Percentiles rank a stretch among this genome's conserved stretches.
Evolutionary conservation across 2,113 vertebrate genomes (phyloP).

Genomic region (Poicephalus meyeri): DNA sequence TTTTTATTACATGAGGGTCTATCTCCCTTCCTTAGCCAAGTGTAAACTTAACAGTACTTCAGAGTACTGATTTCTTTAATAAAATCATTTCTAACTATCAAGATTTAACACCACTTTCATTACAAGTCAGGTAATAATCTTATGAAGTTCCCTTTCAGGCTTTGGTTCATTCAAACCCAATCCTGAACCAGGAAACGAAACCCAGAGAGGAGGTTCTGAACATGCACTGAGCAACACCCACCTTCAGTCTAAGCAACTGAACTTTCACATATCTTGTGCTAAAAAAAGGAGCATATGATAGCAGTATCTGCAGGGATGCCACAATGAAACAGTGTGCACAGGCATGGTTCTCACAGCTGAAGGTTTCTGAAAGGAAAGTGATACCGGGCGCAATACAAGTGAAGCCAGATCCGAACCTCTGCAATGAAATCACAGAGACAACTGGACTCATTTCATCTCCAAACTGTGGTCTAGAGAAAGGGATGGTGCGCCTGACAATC

Average conservation of each 20-base stretch:
- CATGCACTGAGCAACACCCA: neutral
- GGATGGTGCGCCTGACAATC: neutral
- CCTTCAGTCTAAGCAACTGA: neutral
- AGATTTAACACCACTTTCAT: neutral
- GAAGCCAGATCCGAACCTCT: neutral
- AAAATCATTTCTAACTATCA: fast-evolving
- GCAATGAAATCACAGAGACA: neutral
- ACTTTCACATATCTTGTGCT: neutral
- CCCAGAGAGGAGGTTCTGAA: neutral
- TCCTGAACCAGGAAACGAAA: neutral
- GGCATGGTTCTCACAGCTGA: neutral
- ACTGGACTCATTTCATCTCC: neutral
- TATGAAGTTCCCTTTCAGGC: neutral
- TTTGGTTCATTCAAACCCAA: neutral
- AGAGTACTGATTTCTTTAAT: neutral
- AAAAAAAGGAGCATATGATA: neutral
- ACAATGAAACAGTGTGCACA: neutral
- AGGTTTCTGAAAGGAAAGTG: neutral
- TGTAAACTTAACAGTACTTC: neutral
- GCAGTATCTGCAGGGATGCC: neutral
- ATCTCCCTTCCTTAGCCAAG: neutral
- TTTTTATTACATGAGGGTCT: neutral
- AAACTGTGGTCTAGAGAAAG: neutral
- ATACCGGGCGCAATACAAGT: no score
- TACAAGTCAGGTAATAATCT: neutral